Evolutionary conservation across 2,888 invertebrate genomes (phyloP).

Genomic region (Meliscaeva auricollis): DNA sequence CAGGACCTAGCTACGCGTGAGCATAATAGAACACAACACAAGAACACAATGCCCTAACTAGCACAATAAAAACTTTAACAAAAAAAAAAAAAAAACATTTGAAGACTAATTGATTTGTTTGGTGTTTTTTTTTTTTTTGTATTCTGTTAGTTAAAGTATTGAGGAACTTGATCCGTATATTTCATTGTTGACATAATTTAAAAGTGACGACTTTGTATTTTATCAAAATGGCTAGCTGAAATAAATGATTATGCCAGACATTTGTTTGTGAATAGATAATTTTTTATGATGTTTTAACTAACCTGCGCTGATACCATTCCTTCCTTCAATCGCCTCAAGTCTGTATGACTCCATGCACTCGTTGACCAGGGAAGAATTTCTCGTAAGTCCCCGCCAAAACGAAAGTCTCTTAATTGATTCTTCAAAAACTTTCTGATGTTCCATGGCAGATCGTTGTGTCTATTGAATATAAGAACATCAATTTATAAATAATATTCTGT

Average conservation of each 20-base stretch:
- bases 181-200: not conserved
- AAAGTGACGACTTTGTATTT: not conserved
- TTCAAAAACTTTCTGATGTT: constrained; percentile 89
- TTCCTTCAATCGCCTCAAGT: constrained; percentile 89
- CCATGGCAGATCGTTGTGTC: constrained; percentile 88
- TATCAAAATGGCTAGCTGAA: not conserved
- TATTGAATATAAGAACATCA: constrained; percentile 61
- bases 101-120: constrained; percentile 17
- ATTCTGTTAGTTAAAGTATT: constrained; percentile 10
- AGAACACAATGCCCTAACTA: constrained; percentile 14
- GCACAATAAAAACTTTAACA: constrained; percentile 19
- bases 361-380: constrained; percentile 90
- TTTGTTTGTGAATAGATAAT: not conserved
- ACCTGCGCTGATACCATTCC: constrained; percentile 92
- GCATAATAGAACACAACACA: constrained; percentile 32
- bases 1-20: constrained; percentile 33
- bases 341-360: constrained; percentile 92
- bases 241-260: not conserved
- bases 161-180: not conserved
- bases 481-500: not conserved
- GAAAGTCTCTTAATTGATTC: constrained; percentile 86
- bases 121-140: constrained; percentile 6
- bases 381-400: constrained; percentile 88
- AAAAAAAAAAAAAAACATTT: constrained; percentile 2
- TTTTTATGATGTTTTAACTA: constrained; percentile 74